Evolutionary conservation across 2,888 invertebrate genomes (phyloP).

Genomic region (Leucophenga montana): DNA sequence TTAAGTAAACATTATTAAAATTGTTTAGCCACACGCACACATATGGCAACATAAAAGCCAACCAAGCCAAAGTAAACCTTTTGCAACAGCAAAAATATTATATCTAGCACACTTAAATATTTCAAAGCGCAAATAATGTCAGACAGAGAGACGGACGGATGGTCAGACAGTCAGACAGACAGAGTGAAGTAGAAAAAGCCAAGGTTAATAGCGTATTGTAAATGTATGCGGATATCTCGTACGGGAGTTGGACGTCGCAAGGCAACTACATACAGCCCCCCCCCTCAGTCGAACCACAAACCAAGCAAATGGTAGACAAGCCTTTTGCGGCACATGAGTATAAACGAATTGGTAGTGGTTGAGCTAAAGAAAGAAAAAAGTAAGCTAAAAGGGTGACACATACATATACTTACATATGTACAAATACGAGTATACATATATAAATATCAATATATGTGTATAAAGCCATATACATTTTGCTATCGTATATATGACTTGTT

Average conservation of each 20-base stretch:
- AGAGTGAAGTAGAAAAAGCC: not conserved
- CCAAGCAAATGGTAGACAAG: not conserved
- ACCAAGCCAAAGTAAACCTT: slow-evolving; percentile 5
- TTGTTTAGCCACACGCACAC: slow-evolving; percentile 41
- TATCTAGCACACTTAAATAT: not conserved
- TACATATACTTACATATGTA: slow-evolving; percentile 31
- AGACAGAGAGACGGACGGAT: not conserved
- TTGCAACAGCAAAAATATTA: not conserved
- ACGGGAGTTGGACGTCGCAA: slow-evolving; percentile 35
- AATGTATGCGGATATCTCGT: no score
- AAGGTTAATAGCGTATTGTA: not conserved
- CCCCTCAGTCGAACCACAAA: not conserved
- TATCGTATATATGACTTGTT: slow-evolving; percentile 50
- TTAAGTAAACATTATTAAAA: slow-evolving; percentile 67
- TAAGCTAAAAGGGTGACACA: slow-evolving; percentile 22
- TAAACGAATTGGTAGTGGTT: slow-evolving; percentile 7
- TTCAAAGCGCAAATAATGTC: not conserved
- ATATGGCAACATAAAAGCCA: not conserved
- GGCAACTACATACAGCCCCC: not conserved
- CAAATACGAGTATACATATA: slow-evolving; percentile 11
- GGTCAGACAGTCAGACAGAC: not conserved
- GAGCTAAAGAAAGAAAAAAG: no score
- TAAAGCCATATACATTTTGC: slow-evolving; percentile 14
- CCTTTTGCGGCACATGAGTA: not conserved
- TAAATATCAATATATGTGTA: not conserved